Evolutionary conservation across 1,140 invertebrate species (phyloP).

Genomic region (Chelonus insularis): DNA sequence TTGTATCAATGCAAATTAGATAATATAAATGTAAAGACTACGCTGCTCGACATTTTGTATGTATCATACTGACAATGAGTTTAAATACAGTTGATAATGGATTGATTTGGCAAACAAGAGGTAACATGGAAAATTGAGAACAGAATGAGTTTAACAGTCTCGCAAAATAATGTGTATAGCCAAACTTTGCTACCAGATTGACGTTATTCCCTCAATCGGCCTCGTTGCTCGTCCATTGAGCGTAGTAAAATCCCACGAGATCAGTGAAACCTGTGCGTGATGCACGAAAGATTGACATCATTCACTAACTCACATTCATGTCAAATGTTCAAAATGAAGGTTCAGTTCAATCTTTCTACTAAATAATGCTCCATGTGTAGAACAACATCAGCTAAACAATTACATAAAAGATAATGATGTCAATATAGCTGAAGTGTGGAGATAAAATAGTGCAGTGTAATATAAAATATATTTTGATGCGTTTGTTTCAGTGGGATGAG

Average conservation of each 20-base stretch:
- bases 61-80: background rate
- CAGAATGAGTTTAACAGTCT: background rate
- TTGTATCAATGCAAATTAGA: too few species aligned
- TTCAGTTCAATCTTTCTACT: background rate
- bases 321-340: background rate
- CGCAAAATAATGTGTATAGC: background rate
- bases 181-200: background rate
- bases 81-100: background rate
- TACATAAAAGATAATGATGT: background rate
- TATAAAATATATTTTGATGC: too few species aligned
- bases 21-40: too few species aligned
- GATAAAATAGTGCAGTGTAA: too few species aligned
- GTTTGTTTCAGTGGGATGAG: too few species aligned
- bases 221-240: background rate
- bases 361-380: background rate
- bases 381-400: background rate
- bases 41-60: background rate
- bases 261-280: background rate
- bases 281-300: background rate
- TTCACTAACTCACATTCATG: background rate
- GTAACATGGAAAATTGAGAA: background rate
- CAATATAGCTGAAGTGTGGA: too few species aligned
- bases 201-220: constrained; percentile 1
- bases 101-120: background rate
- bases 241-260: background rate